These are phyloP conservation scores for Corbicula japonica DNA, from an alignment of 2,888 invertebrate genomes.

Conservation along the genomic window DNA sequence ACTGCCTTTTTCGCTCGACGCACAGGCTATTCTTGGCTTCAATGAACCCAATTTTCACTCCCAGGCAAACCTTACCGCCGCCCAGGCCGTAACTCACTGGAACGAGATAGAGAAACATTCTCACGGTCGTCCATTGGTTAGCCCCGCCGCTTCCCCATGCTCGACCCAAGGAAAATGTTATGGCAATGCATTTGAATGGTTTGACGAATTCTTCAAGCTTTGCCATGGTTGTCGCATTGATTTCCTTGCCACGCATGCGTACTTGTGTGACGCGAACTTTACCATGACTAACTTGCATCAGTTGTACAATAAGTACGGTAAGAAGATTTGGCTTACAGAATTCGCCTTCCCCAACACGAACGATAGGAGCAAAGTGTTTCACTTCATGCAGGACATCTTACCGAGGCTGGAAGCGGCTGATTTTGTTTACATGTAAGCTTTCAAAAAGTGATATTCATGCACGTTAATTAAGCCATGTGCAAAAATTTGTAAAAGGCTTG, in stretches of 20 bases:
- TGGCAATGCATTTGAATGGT: conserved; percentile 66
- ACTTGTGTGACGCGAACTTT: conserved; percentile 21
- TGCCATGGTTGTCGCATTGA: conserved; percentile 70
- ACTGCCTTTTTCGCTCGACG: conserved; percentile 36
- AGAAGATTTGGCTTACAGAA: conserved; percentile 58
- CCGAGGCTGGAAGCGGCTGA: conserved; percentile 51
- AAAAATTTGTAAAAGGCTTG: too few species aligned
- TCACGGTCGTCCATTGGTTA: conserved; percentile 62
- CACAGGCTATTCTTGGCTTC: conserved; percentile 66
- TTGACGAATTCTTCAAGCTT: conserved; percentile 67
- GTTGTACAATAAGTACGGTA: conserved; percentile 24
- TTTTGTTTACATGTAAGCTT: conserved; percentile 31
- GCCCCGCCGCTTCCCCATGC: conserved; percentile 69
- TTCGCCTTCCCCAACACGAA: conserved; percentile 40
- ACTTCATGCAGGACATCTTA: conserved; percentile 49
- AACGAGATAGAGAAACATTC: conserved; percentile 55
- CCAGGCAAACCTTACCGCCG: conserved; percentile 69
- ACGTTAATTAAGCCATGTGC: too few species aligned
- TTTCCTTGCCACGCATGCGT: conserved; percentile 66
- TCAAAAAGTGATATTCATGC: too few species aligned
- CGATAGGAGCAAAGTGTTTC: conserved; percentile 1
- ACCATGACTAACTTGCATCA: conserved; percentile 14
- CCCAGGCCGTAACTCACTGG: conserved; percentile 67
- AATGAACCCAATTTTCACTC: conserved; percentile 72
- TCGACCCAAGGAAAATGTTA: conserved; percentile 30